These are phyloP conservation scores for Epinotia brunnichana DNA, from an alignment of 2,888 invertebrate species.

Conservation along the genomic window DNA sequence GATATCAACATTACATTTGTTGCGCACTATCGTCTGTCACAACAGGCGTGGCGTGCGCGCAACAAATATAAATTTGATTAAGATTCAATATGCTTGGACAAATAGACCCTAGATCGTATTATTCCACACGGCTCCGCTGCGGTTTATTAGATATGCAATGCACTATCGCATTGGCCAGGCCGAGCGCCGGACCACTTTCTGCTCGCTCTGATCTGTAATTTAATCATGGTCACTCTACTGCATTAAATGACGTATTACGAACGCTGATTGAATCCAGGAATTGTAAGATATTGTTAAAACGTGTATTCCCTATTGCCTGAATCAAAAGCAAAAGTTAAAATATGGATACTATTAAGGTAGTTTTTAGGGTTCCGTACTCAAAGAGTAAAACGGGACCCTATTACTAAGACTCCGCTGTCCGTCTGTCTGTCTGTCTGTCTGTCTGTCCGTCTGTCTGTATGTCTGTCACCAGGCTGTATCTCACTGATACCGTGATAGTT, in stretches of 20 bases:
- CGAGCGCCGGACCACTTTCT: constrained; percentile 29
- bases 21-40: no score
- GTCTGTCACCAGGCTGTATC: no score
- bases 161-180: constrained; percentile 22
- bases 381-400: no score
- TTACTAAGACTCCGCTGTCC: no score
- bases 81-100: not conserved
- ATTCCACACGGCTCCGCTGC: constrained; percentile 6
- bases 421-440: no score
- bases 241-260: constrained; percentile 31
- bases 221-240: constrained; percentile 33
- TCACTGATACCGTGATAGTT: no score
- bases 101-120: constrained; percentile 7
- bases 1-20: no score
- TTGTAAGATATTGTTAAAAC: constrained; percentile 14
- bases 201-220: constrained; percentile 30
- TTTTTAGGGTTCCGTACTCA: no score
- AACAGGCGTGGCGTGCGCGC: not conserved
- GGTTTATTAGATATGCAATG: constrained; percentile 37
- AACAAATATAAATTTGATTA: not conserved
- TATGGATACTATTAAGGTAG: not conserved
- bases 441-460: no score
- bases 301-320: not conserved
- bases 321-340: not conserved
- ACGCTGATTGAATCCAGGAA: constrained; percentile 12